Conservation (phyloP, 2,888 invertebrate genomes). For the Polietes domitor region DNA sequence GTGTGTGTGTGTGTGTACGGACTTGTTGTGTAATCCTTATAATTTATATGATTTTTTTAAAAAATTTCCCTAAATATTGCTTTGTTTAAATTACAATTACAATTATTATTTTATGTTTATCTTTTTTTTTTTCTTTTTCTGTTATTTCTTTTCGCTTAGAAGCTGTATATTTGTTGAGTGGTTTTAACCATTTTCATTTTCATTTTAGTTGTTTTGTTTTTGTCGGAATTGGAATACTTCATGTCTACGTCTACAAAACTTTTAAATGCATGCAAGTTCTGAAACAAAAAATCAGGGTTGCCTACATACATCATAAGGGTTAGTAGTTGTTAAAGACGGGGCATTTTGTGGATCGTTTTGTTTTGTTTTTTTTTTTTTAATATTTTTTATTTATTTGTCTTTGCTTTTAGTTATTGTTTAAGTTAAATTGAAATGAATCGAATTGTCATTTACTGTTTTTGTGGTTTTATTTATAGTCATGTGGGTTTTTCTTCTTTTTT, state of each 20-base stretch:
- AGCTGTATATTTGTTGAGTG: slow-evolving; percentile 55
- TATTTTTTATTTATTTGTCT: slow-evolving; percentile 45
- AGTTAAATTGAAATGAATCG: slow-evolving; percentile 56
- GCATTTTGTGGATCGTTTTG: slow-evolving; percentile 23
- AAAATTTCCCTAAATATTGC: slow-evolving; percentile 71
- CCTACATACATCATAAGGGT: not conserved
- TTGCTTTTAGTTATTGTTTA: slow-evolving; percentile 67
- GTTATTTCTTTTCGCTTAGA: slow-evolving; percentile 56
- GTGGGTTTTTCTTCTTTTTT: slow-evolving; percentile 2
- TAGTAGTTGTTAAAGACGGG: not conserved
- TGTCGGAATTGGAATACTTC: slow-evolving; percentile 22
- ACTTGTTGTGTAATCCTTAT: slow-evolving; percentile 3
- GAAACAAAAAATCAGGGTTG: not conserved
- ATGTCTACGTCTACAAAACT: slow-evolving; percentile 48
- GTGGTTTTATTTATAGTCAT: slow-evolving; percentile 52
- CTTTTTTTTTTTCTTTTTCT: slow-evolving; percentile 50
- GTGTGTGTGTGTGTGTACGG: not conserved
- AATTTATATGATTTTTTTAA: slow-evolving; percentile 48
- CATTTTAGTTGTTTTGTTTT: not conserved
- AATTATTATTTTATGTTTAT: too few relatives aligned
- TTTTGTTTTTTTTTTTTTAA: slow-evolving; percentile 11
- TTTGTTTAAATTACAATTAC: slow-evolving; percentile 70
- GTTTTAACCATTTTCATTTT: not conserved
- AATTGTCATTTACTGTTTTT: slow-evolving; percentile 54
- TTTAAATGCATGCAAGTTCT: slow-evolving; percentile 61